These are phyloP conservation scores for Orbicella faveolata DNA, from an alignment of 64 coral and sea anemone species.

Conservation along the genomic window DNA sequence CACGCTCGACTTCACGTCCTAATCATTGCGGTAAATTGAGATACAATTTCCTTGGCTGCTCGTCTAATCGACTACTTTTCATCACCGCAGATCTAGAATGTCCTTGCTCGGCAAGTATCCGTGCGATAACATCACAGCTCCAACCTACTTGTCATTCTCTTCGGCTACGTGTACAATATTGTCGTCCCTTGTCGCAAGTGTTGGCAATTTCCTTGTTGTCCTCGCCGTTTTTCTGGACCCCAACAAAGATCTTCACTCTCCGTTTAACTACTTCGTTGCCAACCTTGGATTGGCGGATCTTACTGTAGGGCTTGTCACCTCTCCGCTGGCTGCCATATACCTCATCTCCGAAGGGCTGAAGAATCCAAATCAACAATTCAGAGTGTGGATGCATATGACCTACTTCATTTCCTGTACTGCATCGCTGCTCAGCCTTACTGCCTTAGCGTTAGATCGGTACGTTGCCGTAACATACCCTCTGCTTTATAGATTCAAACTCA, in stretches of 20 bases:
- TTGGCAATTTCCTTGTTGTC: conserved; percentile 50
- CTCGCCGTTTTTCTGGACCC: conserved; percentile 62
- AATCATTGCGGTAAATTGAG: no score
- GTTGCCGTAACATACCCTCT: conserved; percentile 64
- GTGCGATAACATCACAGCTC: conserved; percentile 31
- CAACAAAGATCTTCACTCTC: conserved; percentile 66
- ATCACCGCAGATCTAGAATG: background rate
- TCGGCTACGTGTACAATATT: conserved; percentile 39
- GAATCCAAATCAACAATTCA: background rate
- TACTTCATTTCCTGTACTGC: conserved; percentile 87
- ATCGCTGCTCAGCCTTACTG: conserved; percentile 78
- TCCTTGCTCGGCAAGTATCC: background rate
- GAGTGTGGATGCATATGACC: conserved; percentile 39
- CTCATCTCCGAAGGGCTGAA: conserved; percentile 49
- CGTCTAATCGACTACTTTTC: background rate
- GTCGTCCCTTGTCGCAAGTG: conserved; percentile 20
- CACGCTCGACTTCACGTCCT: background rate
- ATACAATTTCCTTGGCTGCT: no score
- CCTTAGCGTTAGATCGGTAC: conserved; percentile 80
- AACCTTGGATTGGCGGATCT: conserved; percentile 83
- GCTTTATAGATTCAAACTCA: conserved; percentile 52
- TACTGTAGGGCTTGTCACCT: conserved; percentile 63
- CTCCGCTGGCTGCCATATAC: conserved; percentile 46
- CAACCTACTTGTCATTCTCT: conserved; percentile 42
- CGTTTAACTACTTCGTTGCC: conserved; percentile 79